phyloP scores from a whole-genome alignment of 2,113 vertebrate species.

The Planiliza haematocheilus region DNA sequence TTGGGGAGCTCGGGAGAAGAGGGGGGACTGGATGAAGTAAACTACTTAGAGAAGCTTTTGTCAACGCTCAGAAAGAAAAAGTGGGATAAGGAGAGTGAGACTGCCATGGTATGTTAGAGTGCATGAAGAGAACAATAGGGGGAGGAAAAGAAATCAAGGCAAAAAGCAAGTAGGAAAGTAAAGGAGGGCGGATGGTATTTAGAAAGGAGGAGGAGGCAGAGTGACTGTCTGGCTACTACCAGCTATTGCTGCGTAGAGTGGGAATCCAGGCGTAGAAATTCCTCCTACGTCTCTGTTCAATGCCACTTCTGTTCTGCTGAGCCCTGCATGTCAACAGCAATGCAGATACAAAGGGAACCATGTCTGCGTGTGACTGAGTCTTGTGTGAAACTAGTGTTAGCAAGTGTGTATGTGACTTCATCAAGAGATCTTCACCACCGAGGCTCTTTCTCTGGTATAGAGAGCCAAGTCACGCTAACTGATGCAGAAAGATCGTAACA shows the following conservation, averaged over 20 bases:
- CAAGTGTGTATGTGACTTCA: slow-evolving; percentile 31
- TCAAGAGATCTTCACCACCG: slow-evolving; percentile 24
- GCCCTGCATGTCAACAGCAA: slow-evolving; percentile 65
- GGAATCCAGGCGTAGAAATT: slow-evolving; percentile 77
- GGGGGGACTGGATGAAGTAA: slow-evolving; percentile 31
- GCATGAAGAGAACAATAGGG: slow-evolving; percentile 58
- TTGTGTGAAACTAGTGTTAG: slow-evolving; percentile 61
- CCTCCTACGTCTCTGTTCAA: slow-evolving; percentile 78
- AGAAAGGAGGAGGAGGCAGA: slow-evolving; percentile 61
- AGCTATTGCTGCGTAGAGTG: slow-evolving; percentile 53
- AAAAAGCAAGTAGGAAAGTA: slow-evolving; percentile 53
- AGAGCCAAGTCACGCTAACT: slow-evolving; percentile 6
- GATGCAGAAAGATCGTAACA: neutral
- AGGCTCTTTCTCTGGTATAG: slow-evolving; percentile 25
- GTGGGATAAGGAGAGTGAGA: slow-evolving; percentile 20
- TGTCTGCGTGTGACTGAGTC: slow-evolving; percentile 65
- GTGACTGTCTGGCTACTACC: slow-evolving; percentile 47
- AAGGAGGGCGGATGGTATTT: slow-evolving; percentile 68
- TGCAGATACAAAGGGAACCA: slow-evolving; percentile 76
- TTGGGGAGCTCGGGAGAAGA: neutral
- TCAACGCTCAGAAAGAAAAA: slow-evolving; percentile 35
- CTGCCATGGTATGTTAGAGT: slow-evolving; percentile 26
- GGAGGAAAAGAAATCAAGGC: slow-evolving; percentile 40
- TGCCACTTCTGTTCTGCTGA: slow-evolving; percentile 80
- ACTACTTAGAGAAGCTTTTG: slow-evolving; percentile 43